Conservation (phyloP, 2,888 invertebrate species). For the Hedychridium roseum region DNA sequence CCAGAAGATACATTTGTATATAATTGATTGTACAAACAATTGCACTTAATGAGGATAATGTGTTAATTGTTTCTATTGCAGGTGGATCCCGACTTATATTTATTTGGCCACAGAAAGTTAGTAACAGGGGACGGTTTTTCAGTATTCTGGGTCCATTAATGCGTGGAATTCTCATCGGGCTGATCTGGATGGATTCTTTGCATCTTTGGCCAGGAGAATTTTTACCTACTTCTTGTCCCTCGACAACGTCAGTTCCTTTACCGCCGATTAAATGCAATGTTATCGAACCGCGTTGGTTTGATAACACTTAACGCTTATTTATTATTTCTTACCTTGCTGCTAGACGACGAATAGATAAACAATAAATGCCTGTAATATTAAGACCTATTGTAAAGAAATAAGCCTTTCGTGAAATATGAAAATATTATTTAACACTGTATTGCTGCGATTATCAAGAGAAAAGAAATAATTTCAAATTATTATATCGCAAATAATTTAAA, state of each 20-base stretch:
- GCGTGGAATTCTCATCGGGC: conserved; percentile 43
- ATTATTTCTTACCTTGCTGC: too few relatives aligned
- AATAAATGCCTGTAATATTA: too few relatives aligned
- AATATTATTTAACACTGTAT: background rate
- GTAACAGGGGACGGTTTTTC: conserved; percentile 36
- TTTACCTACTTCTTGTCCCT: conserved; percentile 48
- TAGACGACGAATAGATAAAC: too few relatives aligned
- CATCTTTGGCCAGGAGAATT: conserved; percentile 59
- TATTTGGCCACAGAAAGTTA: conserved; percentile 53
- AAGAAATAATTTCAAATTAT: background rate
- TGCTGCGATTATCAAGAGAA: background rate
- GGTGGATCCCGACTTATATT: conserved; percentile 53
- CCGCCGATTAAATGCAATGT: conserved; percentile 52
- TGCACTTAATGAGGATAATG: too few relatives aligned
- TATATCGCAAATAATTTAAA: too few relatives aligned
- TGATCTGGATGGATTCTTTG: conserved; percentile 45
- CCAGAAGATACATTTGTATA: background rate
- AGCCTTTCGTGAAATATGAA: background rate
- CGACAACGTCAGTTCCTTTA: conserved; percentile 36
- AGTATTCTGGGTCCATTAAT: conserved; percentile 43
- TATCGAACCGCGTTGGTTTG: conserved; percentile 56
- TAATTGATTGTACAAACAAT: too few relatives aligned
- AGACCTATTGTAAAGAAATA: background rate
- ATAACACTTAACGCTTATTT: too few relatives aligned
- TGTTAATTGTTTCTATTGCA: conserved; percentile 16